Percentiles rank a stretch among this genome's conserved stretches.
These are phyloP conservation scores for Corythornis vintsioides DNA, from an alignment of 2,113 vertebrate genomes.

Conservation along the genomic window DNA sequence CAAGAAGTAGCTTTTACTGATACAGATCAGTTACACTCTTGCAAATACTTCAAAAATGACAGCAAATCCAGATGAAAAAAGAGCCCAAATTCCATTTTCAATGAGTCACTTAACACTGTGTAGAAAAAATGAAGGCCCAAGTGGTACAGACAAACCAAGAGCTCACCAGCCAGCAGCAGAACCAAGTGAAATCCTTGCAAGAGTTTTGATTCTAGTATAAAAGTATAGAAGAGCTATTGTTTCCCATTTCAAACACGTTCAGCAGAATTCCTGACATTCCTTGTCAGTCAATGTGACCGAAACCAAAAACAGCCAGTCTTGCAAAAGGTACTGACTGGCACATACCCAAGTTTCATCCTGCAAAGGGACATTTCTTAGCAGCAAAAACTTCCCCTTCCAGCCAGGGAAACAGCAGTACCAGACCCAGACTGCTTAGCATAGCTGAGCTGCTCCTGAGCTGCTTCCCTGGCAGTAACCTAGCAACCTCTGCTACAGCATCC, in stretches of 20 bases:
- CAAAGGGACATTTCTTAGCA: conserved; percentile 13
- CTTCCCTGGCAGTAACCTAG: conserved; percentile 81
- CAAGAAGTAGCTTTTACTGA: neutral
- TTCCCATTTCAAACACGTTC: conserved; percentile 66
- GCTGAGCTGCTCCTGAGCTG: conserved; percentile 76
- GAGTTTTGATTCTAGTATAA: conserved; percentile 56
- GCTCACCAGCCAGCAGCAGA: neutral
- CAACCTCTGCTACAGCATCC: conserved; percentile 81
- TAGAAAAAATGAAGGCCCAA: neutral
- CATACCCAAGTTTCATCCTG: conserved; percentile 71
- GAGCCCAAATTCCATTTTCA: neutral
- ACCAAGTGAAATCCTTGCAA: conserved; percentile 36
- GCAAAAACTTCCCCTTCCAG: conserved; percentile 62
- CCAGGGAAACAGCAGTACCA: neutral
- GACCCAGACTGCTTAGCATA: conserved; percentile 66
- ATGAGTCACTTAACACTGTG: neutral
- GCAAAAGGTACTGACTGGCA: conserved; percentile 67
- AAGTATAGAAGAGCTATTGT: conserved; percentile 77
- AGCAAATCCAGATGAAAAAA: conserved; percentile 4
- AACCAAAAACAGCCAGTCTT: conserved; percentile 75
- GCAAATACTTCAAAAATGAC: neutral
- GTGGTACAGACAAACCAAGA: neutral
- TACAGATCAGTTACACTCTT: neutral
- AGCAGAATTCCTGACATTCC: conserved; percentile 80
- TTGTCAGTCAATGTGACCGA: conserved; percentile 75